Evolutionary conservation across 92 coral and sea anemone genomes (phyloP).

Genomic region (Bergia puertoricense): DNA sequence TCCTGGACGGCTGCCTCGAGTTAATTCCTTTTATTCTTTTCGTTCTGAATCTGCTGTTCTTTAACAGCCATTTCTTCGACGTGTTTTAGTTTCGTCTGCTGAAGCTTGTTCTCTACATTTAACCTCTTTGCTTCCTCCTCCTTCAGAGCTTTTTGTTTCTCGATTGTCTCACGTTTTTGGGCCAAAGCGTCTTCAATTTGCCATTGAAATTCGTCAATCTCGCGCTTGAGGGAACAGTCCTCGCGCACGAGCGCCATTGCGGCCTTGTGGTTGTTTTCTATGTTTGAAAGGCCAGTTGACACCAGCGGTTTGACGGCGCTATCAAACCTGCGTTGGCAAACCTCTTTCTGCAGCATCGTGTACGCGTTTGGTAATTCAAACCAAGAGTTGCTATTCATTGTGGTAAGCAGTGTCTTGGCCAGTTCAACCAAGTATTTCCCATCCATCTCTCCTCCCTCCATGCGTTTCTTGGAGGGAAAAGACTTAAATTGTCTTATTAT

Average conservation of each 20-base stretch:
- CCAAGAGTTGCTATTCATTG: conserved; percentile 70
- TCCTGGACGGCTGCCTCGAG: conserved; percentile 5
- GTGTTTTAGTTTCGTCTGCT: background rate
- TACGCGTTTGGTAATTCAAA: conserved; percentile 53
- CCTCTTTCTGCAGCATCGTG: conserved; percentile 42
- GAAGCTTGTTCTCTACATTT: background rate
- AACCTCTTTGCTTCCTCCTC: background rate
- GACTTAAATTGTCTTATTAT: background rate
- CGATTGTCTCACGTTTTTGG: background rate
- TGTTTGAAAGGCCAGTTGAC: background rate
- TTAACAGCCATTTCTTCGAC: conserved; percentile 6
- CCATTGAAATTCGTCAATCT: background rate
- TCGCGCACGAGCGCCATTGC: background rate
- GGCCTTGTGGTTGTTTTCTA: background rate
- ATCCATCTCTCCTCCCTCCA: conserved; percentile 54
- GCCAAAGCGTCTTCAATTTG: conserved; percentile 4
- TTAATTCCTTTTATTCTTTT: background rate
- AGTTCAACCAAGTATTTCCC: conserved; percentile 52
- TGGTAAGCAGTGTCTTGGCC: conserved; percentile 45
- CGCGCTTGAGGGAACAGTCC: background rate
- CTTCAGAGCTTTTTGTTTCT: background rate
- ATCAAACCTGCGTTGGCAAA: conserved; percentile 53
- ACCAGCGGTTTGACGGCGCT: conserved; percentile 51
- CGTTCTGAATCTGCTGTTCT: background rate
- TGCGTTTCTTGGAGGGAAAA: conserved; percentile 57